A percentile compares a stretch with the other conserved stretches of the same genome.
Evolutionary conservation across 2,888 invertebrate species (phyloP).

Genomic region (Lycaena phlaeas): DNA sequence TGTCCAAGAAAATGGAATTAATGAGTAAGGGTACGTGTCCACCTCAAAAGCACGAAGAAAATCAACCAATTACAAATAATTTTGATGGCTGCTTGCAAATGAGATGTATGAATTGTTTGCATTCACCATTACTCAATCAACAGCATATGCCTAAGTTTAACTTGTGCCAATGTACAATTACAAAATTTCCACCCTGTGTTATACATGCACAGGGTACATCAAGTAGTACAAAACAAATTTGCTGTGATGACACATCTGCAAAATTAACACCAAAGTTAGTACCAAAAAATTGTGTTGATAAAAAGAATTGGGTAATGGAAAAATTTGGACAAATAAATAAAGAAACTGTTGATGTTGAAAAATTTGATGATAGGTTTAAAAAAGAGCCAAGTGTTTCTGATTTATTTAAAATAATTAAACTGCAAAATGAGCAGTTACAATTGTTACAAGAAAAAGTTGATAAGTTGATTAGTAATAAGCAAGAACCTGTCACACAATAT

Average conservation of each 20-base stretch:
- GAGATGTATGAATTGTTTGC: background rate
- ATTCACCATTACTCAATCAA: background rate
- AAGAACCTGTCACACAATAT: slow-evolving; percentile 31
- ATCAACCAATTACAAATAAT: background rate
- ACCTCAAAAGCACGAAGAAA: slow-evolving; percentile 7
- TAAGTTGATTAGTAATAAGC: slow-evolving; percentile 50
- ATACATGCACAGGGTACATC: slow-evolving; percentile 16
- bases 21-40: slow-evolving; percentile 23
- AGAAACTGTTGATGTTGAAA: slow-evolving; percentile 37
- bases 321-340: slow-evolving; percentile 43
- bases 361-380: slow-evolving; percentile 47
- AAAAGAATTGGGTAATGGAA: slow-evolving; percentile 49
- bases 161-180: background rate
- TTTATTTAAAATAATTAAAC: slow-evolving; percentile 76
- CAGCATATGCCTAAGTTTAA: background rate
- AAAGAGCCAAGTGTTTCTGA: slow-evolving; percentile 72
- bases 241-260: background rate
- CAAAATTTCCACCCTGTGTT: slow-evolving; percentile 22
- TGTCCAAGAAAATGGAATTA: slow-evolving; percentile 33
- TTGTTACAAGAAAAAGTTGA: slow-evolving; percentile 77
- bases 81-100: background rate
- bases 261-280: slow-evolving; percentile 1
- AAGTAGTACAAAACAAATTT: background rate
- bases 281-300: slow-evolving; percentile 41
- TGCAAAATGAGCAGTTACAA: slow-evolving; percentile 78